These are phyloP conservation scores for Oreohelix idahoensis DNA, from an alignment of 1,140 invertebrate species.

Conservation along the genomic window DNA sequence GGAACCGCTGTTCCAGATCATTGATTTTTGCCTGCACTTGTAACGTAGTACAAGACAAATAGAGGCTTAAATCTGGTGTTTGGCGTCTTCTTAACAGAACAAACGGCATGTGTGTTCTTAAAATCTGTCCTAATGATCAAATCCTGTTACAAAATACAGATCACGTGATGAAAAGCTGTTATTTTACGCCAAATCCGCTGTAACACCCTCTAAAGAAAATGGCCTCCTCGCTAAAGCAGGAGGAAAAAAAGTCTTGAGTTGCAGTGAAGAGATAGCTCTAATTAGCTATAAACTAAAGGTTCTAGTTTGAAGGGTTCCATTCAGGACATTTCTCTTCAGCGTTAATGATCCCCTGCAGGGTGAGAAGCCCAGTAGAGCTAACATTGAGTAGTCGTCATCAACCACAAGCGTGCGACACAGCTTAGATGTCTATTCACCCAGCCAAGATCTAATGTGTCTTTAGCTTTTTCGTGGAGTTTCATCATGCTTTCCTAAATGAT, in stretches of 20 bases:
- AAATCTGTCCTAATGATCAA: background rate
- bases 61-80: background rate
- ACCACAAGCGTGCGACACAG: too few relatives aligned
- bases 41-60: background rate
- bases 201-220: background rate
- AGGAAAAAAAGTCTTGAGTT: background rate
- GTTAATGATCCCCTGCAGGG: constrained; percentile 12
- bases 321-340: background rate
- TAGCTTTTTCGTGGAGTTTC: too few relatives aligned
- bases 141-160: background rate
- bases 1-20: too few relatives aligned
- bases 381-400: too few relatives aligned
- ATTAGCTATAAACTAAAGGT: constrained; percentile 33
- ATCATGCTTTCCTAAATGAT: too few relatives aligned
- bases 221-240: background rate
- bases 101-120: background rate
- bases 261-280: constrained; percentile 25
- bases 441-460: too few relatives aligned
- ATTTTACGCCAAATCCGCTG: constrained; percentile 1
- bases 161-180: background rate
- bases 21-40: too few relatives aligned
- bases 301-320: background rate
- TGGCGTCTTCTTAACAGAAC: background rate
- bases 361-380: background rate
- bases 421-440: too few relatives aligned